Base-by-base conservation (phyloP, 2,797 vertebrate species). In the Cirrhinus mrigala region DNA sequence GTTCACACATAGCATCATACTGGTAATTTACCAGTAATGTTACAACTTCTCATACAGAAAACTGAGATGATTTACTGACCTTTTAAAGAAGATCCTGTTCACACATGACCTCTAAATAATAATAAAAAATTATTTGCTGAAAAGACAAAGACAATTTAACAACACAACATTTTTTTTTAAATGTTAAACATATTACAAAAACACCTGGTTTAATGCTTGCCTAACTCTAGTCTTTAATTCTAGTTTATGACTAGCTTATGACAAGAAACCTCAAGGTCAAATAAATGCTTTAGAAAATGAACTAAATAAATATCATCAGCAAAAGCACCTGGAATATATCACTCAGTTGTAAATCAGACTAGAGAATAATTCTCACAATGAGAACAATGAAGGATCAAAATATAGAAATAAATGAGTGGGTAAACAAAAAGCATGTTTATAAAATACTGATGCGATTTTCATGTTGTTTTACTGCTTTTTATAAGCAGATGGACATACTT, bases 401-500 rank as follows among this genome's bases (percentile, higher is more conserved):
- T 44, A 22, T n/a, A 20, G 44, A 44, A 68, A 50, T 62, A 54
- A 81, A 18, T 70, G 52, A 73, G 88, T 66, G 81, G 78, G 81
- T 44, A 75, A 78, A 91, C 79, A 52, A 66, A 88, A 78, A 87
- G 82, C 78, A 85, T 82, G 89, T 93, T 73, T 40, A 75, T 64
- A 87, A 94, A 93, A 94, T 93, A 94, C 94, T 93, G 86, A 92
- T 94, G 4, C 29, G 56, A 87, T 90, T 91, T 89, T 91, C 88
- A 84, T 92, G 86, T 79, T 58, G 74, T 29, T 40, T 37, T 56
- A 56, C 52, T 9, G 20, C 22, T 24, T 58, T 44, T n/a, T 46
- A 46, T 44, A 24, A 78, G 22, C 37, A 62, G 14, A 44, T 6
- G 76, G 40, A 79, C n/a, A 64, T 15, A 48, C 9, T 46, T 64